Base-by-base conservation (phyloP, 2,113 vertebrate species). In the Neodon shergylaensis region DNA sequence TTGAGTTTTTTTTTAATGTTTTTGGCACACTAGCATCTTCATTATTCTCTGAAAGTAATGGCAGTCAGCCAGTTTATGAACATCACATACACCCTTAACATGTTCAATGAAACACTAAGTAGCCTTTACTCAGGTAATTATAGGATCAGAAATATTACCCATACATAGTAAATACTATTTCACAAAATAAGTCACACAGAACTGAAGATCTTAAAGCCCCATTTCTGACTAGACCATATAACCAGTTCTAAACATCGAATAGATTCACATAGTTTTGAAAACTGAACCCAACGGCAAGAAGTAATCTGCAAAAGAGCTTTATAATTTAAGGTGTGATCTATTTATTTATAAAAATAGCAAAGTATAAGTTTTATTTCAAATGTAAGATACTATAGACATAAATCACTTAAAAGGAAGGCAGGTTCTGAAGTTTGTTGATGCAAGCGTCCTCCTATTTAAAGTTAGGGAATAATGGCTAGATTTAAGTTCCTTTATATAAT, bases 231-330 rank as follows among this genome's bases (percentile, higher is more conserved):
- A 36, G 14, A 66, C 54, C 66, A 42, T 39, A 68, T 61, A 86
- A 52, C 81, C 36, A 61, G 70, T 76, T 74, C 68, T 92, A 96
- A 94, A 85, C 24, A 94, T 91, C 5, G 2, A 95, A 94, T 3
- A 78, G 28, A 93, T 88, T 81, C n/a, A 85, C 47, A n/a, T 42
- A 68, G 73, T 66, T 95, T 88, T 97, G 58, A 92, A 93, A 95
- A 95, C 42, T 92, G 42, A 96, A 68, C 78, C 89, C 92, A 95
- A 93, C 14, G 95, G 65, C 91, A 84, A 68, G 66, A 85, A 96
- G 77, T 22, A 86, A 86, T 66, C 54, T 68, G 12, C 36, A 81
- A 95, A 94, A 94, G 44, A 94, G 73, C 83, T 95, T 84, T 94
- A 81, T 61, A 87, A 81, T 24, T 39, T 78, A 79, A 77, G 73